phyloP scores from a whole-genome alignment of 2,113 vertebrate species.

The rat (Rattus norvegicus) region DNA sequence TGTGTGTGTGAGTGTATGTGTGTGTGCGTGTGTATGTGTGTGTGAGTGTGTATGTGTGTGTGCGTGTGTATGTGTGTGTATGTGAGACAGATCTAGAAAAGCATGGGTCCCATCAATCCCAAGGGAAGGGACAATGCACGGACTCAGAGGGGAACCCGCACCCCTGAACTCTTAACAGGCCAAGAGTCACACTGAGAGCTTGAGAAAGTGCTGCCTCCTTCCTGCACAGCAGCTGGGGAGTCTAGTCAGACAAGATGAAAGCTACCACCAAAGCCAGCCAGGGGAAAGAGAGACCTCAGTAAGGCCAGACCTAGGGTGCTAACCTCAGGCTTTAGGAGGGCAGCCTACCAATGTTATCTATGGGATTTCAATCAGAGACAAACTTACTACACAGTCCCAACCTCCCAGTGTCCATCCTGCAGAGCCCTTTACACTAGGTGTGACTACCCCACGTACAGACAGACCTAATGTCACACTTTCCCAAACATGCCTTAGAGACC shows the following conservation, averaged over 20 bases:
- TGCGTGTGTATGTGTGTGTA: too few relatives aligned
- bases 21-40: too few relatives aligned
- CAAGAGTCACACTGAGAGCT: too few relatives aligned
- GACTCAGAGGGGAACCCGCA: not conserved
- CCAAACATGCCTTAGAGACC: not conserved
- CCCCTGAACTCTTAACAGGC: not conserved
- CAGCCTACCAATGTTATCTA: not conserved
- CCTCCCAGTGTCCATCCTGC: not conserved
- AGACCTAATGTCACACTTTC: not conserved
- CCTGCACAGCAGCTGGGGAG: not conserved
- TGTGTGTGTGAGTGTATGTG: too few relatives aligned
- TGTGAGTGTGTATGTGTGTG: too few relatives aligned
- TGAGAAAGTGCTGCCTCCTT: not conserved
- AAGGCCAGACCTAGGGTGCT: not conserved
- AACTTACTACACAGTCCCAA: not conserved
- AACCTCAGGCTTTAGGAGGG: not conserved
- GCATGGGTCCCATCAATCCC: not conserved
- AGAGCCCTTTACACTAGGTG: too few relatives aligned
- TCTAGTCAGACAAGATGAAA: not conserved
- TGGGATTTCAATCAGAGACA: not conserved
- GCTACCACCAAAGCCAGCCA: not conserved
- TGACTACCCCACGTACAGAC: not conserved
- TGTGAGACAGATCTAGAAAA: not conserved
- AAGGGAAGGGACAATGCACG: not conserved
- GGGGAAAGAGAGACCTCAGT: accelerated